Base-by-base conservation (phyloP, 2,797 vertebrate species). In the Myotis daubentonii region DNA sequence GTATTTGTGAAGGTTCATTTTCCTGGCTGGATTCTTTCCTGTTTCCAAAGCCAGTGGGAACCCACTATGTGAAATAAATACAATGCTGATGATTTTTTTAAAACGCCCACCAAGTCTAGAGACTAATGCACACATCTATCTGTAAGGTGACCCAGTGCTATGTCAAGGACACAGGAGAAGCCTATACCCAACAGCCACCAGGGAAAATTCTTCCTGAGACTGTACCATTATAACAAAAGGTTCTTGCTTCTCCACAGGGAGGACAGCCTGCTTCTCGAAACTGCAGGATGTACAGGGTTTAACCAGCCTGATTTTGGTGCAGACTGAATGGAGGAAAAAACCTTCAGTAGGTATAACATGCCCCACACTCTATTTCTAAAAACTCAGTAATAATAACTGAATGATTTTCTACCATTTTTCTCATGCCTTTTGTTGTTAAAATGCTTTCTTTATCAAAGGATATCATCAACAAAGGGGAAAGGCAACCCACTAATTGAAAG, bases 401-500 rank as follows among this genome's bases (percentile, higher is more conserved):
- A 93, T 94, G 93, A n/a, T 25, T 72, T 62, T 60, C 91, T 47
- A 95, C 33, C 44, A 36, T 89, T 75, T 22, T 55, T 78, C 72
- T 44, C 3, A 12, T 55, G 85, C 93, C 87, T 94, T 53, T 87
- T 60, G 0, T 19, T 30, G 41, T 28, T 49, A 72, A 93, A 93
- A 95, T 28, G 62, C 60, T 75, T 55, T 86, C 82, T 89, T 87
- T 80, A 85, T 55, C 85, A 72, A 96, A 80, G 65, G 66, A 91
- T 47, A 47, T 47, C 71, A 93, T 68, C 71, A 55, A 83, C 33
- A 79, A 2, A 36, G 44, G 44, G 7, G 66, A 91, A 93, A 87
- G 36, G 49, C 16, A 33, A 62, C 15, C n/a, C 55, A 36, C 5
- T 53, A 79, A 72, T 3, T 41, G 11, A 25, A 55, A 70, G n/a